A percentile compares a stretch with the other conserved stretches of the same genome.
Evolutionary conservation across 2,797 vertebrate species (phyloP).

Genomic region (Pangasius mekongensis): DNA sequence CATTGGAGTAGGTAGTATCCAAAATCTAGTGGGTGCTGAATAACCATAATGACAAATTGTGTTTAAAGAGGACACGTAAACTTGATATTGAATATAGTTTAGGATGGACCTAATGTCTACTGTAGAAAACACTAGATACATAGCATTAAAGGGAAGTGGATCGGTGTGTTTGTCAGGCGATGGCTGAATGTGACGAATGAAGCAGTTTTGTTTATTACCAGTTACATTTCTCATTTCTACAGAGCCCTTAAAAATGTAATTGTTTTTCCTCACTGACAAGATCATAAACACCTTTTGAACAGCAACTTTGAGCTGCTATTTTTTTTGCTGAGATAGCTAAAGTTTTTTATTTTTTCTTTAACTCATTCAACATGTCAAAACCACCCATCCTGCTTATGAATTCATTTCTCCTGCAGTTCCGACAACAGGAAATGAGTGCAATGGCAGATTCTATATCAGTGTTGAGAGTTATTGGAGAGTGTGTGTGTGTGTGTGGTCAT

Average conservation of each 20-base stretch:
- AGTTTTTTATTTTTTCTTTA: not conserved
- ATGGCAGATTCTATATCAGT: not conserved
- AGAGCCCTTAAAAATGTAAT: not conserved
- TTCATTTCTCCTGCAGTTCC: not conserved
- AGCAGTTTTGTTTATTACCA: not conserved
- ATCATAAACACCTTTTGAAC: constrained; percentile 6
- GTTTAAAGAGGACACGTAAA: not conserved
- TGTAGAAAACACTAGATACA: not conserved
- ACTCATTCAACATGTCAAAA: constrained; percentile 24
- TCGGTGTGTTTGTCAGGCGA: not conserved
- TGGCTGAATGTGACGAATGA: not conserved
- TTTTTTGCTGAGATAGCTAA: not conserved
- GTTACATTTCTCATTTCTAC: not conserved
- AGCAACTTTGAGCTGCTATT: not conserved
- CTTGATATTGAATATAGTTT: not conserved
- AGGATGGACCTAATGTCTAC: not conserved
- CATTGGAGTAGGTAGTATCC: not conserved
- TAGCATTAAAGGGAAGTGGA: not conserved
- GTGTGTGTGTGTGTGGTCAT: not conserved
- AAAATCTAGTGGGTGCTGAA: not conserved
- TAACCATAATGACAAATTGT: not conserved
- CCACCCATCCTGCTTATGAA: not conserved
- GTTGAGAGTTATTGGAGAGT: not conserved
- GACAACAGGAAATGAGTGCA: not conserved
- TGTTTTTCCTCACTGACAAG: not conserved